Conservation (phyloP, 2,113 vertebrate species). For the Meles meles region DNA sequence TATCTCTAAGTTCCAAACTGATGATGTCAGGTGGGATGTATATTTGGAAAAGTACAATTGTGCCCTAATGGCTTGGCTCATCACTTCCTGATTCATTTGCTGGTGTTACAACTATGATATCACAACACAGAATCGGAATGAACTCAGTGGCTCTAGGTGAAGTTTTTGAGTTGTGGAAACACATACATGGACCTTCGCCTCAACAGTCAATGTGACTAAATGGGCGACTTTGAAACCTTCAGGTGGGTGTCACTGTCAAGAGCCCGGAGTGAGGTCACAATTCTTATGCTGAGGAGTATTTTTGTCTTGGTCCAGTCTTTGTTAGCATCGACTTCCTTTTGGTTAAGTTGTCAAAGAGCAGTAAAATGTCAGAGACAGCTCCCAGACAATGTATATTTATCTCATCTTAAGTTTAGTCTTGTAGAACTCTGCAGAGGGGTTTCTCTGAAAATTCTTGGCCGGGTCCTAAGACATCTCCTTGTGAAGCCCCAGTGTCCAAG, state of each 20-base stretch:
- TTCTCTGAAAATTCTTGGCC: not conserved
- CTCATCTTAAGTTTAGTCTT: slow-evolving; percentile 2
- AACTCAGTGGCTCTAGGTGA: not conserved
- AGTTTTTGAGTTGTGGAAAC: not conserved
- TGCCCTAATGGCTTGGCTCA: not conserved
- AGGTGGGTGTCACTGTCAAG: not conserved
- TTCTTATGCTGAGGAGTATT: not conserved
- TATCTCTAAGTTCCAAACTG: not conserved
- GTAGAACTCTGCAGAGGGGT: not conserved
- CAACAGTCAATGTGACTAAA: not conserved
- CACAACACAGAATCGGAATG: not conserved
- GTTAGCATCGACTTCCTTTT: not conserved
- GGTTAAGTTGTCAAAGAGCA: not conserved
- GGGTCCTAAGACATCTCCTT: not conserved
- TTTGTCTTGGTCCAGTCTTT: not conserved
- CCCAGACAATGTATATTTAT: not conserved
- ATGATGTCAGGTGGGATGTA: not conserved
- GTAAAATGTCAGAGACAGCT: not conserved
- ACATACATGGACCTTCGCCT: not conserved
- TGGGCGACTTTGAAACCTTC: not conserved
- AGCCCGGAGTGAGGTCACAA: not conserved
- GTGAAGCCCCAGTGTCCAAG: not conserved
- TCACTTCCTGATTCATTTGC: not conserved
- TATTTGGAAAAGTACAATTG: not conserved
- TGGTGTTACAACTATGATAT: not conserved